Base-by-base conservation (phyloP, 1,140 invertebrate genomes). In the Drosophila novamexicana region DNA sequence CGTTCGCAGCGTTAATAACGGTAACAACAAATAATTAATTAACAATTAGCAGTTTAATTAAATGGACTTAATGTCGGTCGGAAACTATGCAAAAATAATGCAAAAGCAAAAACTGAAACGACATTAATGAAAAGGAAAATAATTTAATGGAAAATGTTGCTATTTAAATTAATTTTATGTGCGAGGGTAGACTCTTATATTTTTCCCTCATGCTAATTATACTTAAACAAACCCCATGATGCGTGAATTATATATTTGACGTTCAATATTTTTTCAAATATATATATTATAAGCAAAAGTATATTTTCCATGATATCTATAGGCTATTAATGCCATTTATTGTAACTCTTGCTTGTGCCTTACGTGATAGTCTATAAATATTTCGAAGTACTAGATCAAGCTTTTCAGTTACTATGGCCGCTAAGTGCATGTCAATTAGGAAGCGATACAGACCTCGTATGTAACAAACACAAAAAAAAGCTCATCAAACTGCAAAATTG, bases 1-100 rank as follows among this genome's bases (percentile, higher is more conserved):
- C 16, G 37, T 64, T 45, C 54, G 53, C 14, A 53, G 39, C 49
- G 5, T 9, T 12, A 58, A 37, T n/a, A 63, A 16, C 47, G 45
- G 22, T 1, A 64, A 18, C 29, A 52, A 49, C 59, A 74, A 67
- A 36, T 16, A 73, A 73, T 77, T 67, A 77, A 77, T 73, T 73
- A 44, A 56, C 50, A 76, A 67, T 76, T 73, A 67, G 50, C 50
- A 50, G 16, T 45, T 44, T 73, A 52, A 57, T 73, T 62, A 67
- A 58, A 74, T 34, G 47, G 56, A 12, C 6, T 44, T 37, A 49
- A 61, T 36, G 12, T 5, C 22, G 34, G 1, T 29, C 16, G 4
- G 39, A 22, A 39, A 40, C 45, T 63, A 39, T 32, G 9, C 32
- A 7, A 53, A 52, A 42, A 49, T 59, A 39, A 36, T 5, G 7